Evolutionary conservation across 2,113 vertebrate species (phyloP).

Genomic region (Myotis davidii): DNA sequence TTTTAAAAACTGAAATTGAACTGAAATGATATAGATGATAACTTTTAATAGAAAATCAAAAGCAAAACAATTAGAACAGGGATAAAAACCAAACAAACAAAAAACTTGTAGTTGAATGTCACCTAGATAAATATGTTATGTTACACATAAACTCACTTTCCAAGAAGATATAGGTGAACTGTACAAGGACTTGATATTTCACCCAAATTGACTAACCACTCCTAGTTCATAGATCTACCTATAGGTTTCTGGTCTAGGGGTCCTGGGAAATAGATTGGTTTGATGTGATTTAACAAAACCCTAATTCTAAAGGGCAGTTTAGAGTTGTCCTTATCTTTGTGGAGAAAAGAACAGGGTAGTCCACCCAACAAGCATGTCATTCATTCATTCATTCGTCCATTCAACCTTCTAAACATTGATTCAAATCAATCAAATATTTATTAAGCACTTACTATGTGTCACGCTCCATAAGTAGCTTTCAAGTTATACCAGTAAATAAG

Average conservation of each 20-base stretch:
- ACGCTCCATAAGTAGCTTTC: background rate
- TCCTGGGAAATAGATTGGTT: background rate
- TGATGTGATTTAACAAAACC: background rate
- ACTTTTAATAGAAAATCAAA: background rate
- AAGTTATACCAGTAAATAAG: background rate
- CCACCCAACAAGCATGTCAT: background rate
- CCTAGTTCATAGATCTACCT: background rate
- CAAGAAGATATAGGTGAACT: background rate
- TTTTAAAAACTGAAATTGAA: background rate
- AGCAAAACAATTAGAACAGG: background rate
- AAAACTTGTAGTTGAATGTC: background rate
- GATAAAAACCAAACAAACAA: background rate
- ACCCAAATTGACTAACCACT: background rate
- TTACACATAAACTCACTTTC: background rate
- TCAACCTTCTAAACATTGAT: background rate
- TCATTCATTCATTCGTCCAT: background rate
- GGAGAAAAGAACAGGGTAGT: background rate
- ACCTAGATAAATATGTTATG: background rate
- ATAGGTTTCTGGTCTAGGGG: background rate
- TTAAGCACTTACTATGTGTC: background rate
- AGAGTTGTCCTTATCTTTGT: background rate
- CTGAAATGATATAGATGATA: background rate
- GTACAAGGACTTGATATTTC: background rate
- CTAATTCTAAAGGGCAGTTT: background rate
- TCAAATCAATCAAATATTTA: conserved; percentile 32